phyloP scores from a whole-genome alignment of 2,888 invertebrate genomes.

The Cephus nigrinus region DNA sequence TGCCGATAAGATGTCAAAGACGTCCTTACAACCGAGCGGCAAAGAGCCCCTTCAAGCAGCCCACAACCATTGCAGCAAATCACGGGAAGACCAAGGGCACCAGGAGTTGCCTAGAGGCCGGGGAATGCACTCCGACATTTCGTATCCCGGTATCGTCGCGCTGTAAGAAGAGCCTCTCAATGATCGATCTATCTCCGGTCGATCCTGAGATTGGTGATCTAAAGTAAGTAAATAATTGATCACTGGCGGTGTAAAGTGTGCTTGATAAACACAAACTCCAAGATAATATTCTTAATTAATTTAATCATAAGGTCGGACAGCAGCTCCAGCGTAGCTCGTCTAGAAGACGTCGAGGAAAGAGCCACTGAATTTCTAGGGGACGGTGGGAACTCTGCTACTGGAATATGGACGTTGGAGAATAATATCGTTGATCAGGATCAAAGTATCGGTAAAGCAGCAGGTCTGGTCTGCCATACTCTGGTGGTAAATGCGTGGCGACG shows the following conservation, averaged over 20 bases:
- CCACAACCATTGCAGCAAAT: constrained; percentile 26
- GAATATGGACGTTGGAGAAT: constrained; percentile 18
- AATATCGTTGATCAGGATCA: not conserved
- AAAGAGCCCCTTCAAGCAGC: constrained; percentile 35
- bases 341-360: constrained; percentile 33
- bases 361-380: constrained; percentile 28
- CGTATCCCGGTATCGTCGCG: constrained; percentile 21
- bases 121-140: constrained; percentile 18
- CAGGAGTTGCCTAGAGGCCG: constrained; percentile 16
- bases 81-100: constrained; percentile 5
- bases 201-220: constrained; percentile 37
- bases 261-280: not conserved
- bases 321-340: constrained; percentile 23
- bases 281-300: not conserved
- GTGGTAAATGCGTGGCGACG: constrained; percentile 70
- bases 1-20: constrained; percentile 44
- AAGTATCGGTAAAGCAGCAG: constrained; percentile 60
- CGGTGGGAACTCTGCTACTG: constrained; percentile 26
- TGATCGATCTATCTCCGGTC: constrained; percentile 51
- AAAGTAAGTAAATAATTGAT: constrained; percentile 32
- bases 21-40: constrained; percentile 38
- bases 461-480: constrained; percentile 67
- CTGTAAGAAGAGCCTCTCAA: constrained; percentile 54
- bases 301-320: constrained; percentile 26
- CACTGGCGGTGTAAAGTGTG: not conserved